Percentiles rank a stretch among this genome's conserved stretches.
Conservation (phyloP, 2,888 invertebrate genomes). For the Drepanosiphum platanoidis region DNA sequence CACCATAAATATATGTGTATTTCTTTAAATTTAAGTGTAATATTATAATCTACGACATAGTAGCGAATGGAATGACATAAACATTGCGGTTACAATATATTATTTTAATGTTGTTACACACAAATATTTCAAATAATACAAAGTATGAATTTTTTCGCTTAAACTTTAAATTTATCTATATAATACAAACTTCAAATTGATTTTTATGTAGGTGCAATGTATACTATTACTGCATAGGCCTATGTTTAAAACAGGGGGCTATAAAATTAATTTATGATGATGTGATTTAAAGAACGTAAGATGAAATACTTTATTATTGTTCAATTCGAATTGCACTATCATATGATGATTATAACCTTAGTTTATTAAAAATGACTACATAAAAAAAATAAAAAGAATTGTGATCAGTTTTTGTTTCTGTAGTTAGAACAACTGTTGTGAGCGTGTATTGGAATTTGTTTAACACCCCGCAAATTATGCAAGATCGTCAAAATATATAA, state of each 20-base stretch:
- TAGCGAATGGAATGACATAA: slow-evolving; percentile 25
- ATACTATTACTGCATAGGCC: no score
- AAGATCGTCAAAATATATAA: neutral
- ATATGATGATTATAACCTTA: neutral
- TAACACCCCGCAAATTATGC: neutral
- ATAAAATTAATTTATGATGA: no score
- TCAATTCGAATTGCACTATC: neutral
- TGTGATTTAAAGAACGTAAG: neutral
- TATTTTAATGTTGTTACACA: neutral
- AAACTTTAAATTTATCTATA: neutral
- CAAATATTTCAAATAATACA: neutral
- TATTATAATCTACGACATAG: slow-evolving; percentile 20
- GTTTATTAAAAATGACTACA: neutral
- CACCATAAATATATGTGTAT: slow-evolving; percentile 1
- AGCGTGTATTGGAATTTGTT: neutral
- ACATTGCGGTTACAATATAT: slow-evolving; percentile 20
- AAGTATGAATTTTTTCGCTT: neutral
- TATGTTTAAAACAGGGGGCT: no score
- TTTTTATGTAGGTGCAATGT: no score
- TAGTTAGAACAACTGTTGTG: neutral
- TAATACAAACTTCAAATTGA: no score
- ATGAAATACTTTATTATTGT: neutral
- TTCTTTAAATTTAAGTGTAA: neutral
- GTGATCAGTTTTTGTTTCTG: neutral
- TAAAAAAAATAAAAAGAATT: neutral